Base-by-base conservation (phyloP, 2,797 vertebrate genomes). In the Crocodylus rhombifer region DNA sequence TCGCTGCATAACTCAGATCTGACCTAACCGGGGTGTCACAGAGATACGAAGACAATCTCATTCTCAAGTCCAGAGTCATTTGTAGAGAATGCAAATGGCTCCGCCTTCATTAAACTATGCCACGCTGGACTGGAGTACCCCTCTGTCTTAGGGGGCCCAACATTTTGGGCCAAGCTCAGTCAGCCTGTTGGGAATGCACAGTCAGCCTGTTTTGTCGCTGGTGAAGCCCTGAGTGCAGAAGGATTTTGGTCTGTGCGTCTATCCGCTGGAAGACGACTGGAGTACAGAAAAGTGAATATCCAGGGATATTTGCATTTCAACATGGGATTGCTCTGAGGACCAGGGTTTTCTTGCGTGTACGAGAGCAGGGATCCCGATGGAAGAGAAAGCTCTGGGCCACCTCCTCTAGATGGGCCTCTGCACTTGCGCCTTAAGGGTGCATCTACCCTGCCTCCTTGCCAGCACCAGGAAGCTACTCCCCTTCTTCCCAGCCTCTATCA, bases 41-140 rank as follows among this genome's bases (percentile, higher is more conserved):
- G 42, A 42, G 42, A 2, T 42, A 42, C 42, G 63, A 96, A 96
- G 91, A 85, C 87, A 83, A 84, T 91, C 36, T 95, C 42, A 74
- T 74, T 51, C 67, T 79, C 55, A 88, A 42, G 26, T 61, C 60
- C 21, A 61, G 15, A 92, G 86, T 62, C 57, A 4, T 89, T 9
- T 28, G 3, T 28, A 2, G 36, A 2, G 20, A 21, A 20, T 33
- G 30, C 17, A 67, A 67, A 30, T 67, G 65, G 65, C 33, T 67
- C 33, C 18, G 20, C 33, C 65, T 30, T 33, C 11, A 67, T 33
- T 67, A 17, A 67, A 3, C 65, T 30, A 67, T 18, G 20, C 18
- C n/a, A 21, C n/a, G 33, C 10, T 18, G 20, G 5, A 61, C 78
- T 17, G 0, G 0, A 67, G 6, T 84, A 79, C 55, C 55, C 76